A percentile compares a stretch with the other conserved stretches of the same genome.
phyloP scores from a whole-genome alignment of 2,888 invertebrate genomes.

The Idaea straminata region DNA sequence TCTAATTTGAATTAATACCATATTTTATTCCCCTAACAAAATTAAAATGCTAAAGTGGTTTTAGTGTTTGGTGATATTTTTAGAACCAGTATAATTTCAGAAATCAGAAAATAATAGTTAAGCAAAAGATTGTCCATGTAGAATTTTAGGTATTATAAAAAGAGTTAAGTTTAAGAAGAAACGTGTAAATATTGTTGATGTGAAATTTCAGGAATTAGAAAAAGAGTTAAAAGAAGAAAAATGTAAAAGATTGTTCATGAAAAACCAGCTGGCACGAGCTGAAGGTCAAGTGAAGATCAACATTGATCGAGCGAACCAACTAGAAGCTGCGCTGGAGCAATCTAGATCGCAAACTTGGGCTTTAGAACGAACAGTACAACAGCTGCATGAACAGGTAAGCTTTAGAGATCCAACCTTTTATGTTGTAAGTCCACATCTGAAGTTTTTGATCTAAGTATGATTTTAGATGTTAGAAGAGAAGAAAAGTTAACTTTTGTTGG shows the following conservation, averaged over 20 bases:
- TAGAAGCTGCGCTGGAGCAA: constrained; percentile 56
- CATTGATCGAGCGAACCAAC: constrained; percentile 43
- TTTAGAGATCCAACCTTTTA: neutral
- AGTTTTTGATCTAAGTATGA: no score
- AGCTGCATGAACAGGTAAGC: constrained; percentile 57
- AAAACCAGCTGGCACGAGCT: constrained; percentile 47
- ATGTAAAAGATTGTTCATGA: constrained; percentile 42
- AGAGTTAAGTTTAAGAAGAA: neutral
- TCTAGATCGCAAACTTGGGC: constrained; percentile 42
- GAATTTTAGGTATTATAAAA: no score
- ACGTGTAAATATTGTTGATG: constrained; percentile 2
- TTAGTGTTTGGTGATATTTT: no score
- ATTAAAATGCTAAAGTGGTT: neutral
- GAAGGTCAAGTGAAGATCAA: constrained; percentile 57
- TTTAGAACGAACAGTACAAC: constrained; percentile 54
- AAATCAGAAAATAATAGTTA: no score
- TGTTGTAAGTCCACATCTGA: no score
- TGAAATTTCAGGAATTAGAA: constrained; percentile 53
- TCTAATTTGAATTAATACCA: neutral
- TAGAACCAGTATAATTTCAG: no score
- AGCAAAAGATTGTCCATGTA: no score
- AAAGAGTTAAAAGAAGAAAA: constrained; percentile 63
- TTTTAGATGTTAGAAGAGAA: no score
- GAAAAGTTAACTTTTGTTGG: neutral
- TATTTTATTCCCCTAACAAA: neutral